Base-by-base conservation (phyloP, 2,113 vertebrate species). In the Madoqua kirkii region DNA sequence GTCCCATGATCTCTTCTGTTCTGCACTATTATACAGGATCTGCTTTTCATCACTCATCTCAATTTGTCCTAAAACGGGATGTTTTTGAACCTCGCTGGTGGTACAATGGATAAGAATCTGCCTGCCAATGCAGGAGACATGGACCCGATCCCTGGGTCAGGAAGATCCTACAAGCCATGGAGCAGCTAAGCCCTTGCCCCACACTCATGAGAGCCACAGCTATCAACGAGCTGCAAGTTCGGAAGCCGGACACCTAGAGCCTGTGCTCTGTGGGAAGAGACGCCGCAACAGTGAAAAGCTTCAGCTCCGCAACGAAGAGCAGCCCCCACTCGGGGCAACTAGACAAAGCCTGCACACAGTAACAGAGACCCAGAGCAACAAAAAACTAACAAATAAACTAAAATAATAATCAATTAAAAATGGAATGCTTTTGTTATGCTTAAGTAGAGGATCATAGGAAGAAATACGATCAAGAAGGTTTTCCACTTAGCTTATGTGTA, bases 301-400 rank as follows among this genome's bases (percentile, higher is more conserved):
- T 3, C 3, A 27, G 71, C 40, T 43, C 71, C 3, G 6, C 71
- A 76, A 6, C 0, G 23, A 43, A 43, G 40, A 6, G 23, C 21
- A 7, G 40, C 3, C 23, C 71, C 23, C 0, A 27, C 23, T 27
- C 0, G 12, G 36, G 40, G 71, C 71, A 76, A 15, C 3, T 2
- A 76, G 40, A 43, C 23, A 76, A 43, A 27, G 71, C 71, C 23
- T 1, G 40, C 71, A 43, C 71, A 15, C 36, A 43, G 71, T 7
- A 2, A 76, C 1, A 3, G 15, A 43, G 71, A 27, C 40, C 11
- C 12, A 7, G 23, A 0, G 0, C 40, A 27, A 43, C 6, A 40
- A 76, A 27, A 76, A 4, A 4, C 27, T 7, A 43, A 27, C 27
- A 14, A 43, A 4, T 43, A 6, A 43, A 43, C 43, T 27, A 1